Evolutionary conservation across 1,140 invertebrate genomes (phyloP), one percentile per base, ranked within the genome.

Genomic region (Coptotermes formosanus): DNA sequence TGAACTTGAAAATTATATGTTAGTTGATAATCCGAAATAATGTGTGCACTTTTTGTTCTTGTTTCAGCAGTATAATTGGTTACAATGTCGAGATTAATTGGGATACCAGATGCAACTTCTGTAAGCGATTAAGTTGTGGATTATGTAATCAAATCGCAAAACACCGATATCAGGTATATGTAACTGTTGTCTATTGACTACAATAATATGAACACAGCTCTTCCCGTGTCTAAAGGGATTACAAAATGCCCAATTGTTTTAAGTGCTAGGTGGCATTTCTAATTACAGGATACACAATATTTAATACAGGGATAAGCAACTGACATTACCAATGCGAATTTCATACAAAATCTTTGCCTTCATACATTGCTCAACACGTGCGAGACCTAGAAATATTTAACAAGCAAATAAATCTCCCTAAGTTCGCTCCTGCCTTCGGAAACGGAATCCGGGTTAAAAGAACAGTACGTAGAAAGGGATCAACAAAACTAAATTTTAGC

Each of bases 1-100:
- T 75, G 30, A 75, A 30, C 64, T 75, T 75, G 64, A 30, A 75
- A 75, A 75, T 75, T 75, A 75, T 75, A 75, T 75, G 25, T 75
- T 30, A 25, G 25, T 30, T 75, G 64, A 75, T 75, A 75, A 75
- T 25, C n/a, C n/a, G 14, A 75, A 21, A 75, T 30, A n/a, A 75
- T 75, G 64, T 75, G 9, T 6, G n/a, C 21, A 19, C 4, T 59
- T n/a, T 30, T 75, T 75, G n/a, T 75, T 16, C 64, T 75, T 75
- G 25, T n/a, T 25, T n/a, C 64, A 75, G 14, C 7, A 30, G 16
- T 75, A n/a, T 75, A 75, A 75, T 75, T 75, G 64, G 25, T 75
- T 75, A 75, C 25, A 75, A 25, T 75, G 25, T 75, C 25, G 25
- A 75, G 64, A 75, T 75, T 75, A 75, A 75, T 30, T 75, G 25